Conservation (phyloP, 2,797 vertebrate species). For the Epinephelus awoara region DNA sequence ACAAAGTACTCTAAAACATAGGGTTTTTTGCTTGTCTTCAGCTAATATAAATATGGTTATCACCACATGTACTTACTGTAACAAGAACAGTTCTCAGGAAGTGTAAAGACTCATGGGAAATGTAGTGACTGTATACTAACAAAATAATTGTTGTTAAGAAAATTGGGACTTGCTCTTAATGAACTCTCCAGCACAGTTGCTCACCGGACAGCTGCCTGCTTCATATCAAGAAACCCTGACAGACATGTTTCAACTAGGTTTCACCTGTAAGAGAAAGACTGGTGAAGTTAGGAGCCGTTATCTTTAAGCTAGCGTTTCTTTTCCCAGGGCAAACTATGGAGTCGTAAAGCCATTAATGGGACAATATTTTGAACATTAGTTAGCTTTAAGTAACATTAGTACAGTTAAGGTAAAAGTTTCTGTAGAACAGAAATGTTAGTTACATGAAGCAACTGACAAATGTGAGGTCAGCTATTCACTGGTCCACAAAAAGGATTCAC, state of each 20-base stretch:
- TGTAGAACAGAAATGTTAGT: not conserved
- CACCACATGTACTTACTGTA: not conserved
- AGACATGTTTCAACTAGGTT: no score
- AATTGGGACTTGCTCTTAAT: not conserved
- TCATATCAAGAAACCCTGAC: not conserved
- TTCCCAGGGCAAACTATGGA: not conserved
- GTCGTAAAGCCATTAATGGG: no score
- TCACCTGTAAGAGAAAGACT: constrained; percentile 46
- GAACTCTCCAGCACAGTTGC: no score
- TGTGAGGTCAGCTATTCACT: not conserved
- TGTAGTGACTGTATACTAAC: not conserved
- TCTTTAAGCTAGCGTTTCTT: not conserved
- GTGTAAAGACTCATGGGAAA: not conserved
- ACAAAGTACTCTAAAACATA: no score
- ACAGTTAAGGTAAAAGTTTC: not conserved
- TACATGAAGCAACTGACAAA: not conserved
- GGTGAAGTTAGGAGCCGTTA: constrained; percentile 78
- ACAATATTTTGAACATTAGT: not conserved
- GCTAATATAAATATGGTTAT: not conserved
- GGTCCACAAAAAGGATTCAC: no score
- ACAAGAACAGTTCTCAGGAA: not conserved
- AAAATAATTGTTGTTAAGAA: not conserved
- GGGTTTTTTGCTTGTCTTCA: no score
- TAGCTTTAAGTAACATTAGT: not conserved
- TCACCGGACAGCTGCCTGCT: no score